These are phyloP conservation scores for Poeciliopsis occidentalis DNA, from an alignment of 2,113 vertebrate species.

Conservation along the genomic window DNA sequence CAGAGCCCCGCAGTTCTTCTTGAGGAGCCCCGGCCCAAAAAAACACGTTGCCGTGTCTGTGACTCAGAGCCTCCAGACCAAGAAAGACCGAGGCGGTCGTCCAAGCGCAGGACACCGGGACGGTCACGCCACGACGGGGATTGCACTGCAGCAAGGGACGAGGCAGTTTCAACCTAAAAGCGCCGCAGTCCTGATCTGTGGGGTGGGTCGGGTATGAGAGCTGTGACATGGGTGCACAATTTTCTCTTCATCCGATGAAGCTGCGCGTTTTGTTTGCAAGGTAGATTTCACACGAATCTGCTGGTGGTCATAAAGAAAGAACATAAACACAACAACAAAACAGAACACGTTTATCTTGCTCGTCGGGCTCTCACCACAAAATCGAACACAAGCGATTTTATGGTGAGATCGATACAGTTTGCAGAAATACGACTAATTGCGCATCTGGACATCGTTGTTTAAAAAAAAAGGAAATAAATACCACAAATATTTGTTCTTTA, in stretches of 20 bases:
- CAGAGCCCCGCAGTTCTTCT: conserved; percentile 72
- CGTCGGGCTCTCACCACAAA: background rate
- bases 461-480: too few species aligned
- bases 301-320: background rate
- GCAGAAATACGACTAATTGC: background rate
- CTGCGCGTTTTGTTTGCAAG: background rate
- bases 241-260: background rate
- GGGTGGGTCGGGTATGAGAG: conserved; percentile 14
- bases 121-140: background rate
- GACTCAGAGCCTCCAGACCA: conserved; percentile 7
- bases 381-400: background rate
- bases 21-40: conserved; percentile 56
- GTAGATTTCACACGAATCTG: background rate
- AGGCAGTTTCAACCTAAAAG: conserved; percentile 37
- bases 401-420: background rate
- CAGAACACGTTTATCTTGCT: background rate
- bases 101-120: conserved; percentile 5
- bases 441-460: background rate
- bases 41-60: conserved; percentile 18
- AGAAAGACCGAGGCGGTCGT: conserved; percentile 18
- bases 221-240: conserved; percentile 6
- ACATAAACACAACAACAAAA: background rate
- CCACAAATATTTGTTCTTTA: too few species aligned
- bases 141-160: conserved; percentile 60
- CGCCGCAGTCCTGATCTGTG: conserved; percentile 63